phyloP scores from a whole-genome alignment of 1,140 invertebrate species.

The Pararge aegeria region DNA sequence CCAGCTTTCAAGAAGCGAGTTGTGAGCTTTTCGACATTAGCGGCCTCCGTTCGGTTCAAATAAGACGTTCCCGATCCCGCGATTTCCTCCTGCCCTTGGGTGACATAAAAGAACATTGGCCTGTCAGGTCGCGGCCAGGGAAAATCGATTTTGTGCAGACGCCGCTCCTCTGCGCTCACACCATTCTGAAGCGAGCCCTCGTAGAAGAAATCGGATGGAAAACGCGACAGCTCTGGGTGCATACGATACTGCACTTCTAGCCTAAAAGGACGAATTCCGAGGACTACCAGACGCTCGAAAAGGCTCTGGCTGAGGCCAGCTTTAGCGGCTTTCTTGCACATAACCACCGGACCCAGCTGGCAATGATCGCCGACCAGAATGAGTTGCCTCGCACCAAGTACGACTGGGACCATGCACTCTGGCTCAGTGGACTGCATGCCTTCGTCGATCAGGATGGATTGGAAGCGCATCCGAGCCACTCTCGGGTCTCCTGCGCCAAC shows the following conservation, averaged over 20 bases:
- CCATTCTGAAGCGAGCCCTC: conserved; percentile 99
- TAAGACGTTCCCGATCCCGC: conserved; percentile 99
- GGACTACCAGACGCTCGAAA: conserved; percentile 97
- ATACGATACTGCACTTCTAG: conserved; percentile 99
- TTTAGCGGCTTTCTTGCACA: conserved; percentile 99
- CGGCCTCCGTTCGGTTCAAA: conserved; percentile 98
- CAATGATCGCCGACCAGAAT: conserved; percentile 99
- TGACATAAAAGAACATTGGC: conserved; percentile 99
- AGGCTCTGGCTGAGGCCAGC: conserved; percentile 98
- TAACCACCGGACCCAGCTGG: conserved; percentile 98
- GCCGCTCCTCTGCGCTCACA: conserved; percentile 96
- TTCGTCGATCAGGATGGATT: conserved; percentile 99
- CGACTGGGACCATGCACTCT: conserved; percentile 99
- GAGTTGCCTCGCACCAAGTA: conserved; percentile 96
- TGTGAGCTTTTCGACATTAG: conserved; percentile 98
- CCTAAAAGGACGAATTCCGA: conserved; percentile 96
- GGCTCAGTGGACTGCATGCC: conserved; percentile 98
- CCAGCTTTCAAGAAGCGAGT: conserved; percentile 96
- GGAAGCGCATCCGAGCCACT: conserved; percentile 94
- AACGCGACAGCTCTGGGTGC: conserved; percentile 97
- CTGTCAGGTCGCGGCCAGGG: conserved; percentile 98
- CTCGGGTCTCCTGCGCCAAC: conserved; percentile 98
- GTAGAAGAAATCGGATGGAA: conserved; percentile 99
- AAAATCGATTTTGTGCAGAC: conserved; percentile 95
- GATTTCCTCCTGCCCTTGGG: conserved; percentile 99